Conservation (phyloP, 2,888 invertebrate species). For the Dilophus febrilis region DNA sequence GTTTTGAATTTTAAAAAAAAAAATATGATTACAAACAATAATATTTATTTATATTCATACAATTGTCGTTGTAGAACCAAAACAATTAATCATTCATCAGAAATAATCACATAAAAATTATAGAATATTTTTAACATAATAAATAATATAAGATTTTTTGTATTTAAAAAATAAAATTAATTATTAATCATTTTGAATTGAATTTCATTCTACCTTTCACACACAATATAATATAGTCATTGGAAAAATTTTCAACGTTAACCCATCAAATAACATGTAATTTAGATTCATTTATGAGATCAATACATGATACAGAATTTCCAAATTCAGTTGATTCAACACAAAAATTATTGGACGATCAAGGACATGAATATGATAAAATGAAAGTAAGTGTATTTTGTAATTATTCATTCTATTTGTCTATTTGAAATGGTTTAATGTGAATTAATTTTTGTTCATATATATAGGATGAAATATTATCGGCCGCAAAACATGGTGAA, state of each 20-base stretch:
- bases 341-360: constrained; percentile 67
- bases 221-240: too few species aligned
- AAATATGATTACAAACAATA: too few species aligned
- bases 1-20: too few species aligned
- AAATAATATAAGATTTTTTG: too few species aligned
- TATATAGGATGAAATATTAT: constrained; percentile 60
- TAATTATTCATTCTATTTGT: background rate
- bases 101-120: too few species aligned
- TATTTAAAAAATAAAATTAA: too few species aligned
- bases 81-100: too few species aligned
- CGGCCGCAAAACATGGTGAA: constrained; percentile 80
- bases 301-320: constrained; percentile 80
- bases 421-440: background rate
- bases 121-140: too few species aligned
- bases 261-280: constrained; percentile 80
- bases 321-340: constrained; percentile 88
- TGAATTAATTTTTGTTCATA: constrained; percentile 7
- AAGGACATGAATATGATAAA: constrained; percentile 48
- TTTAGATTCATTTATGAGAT: constrained; percentile 72
- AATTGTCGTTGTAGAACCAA: too few species aligned
- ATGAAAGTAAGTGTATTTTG: constrained; percentile 18
- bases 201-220: too few species aligned
- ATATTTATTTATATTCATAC: too few species aligned
- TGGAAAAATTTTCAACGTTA: constrained; percentile 86
- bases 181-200: too few species aligned